Evolutionary conservation across 2,113 vertebrate genomes (phyloP), one percentile per base, ranked within the genome.

Genomic region (Deroptyus accipitrinus): DNA sequence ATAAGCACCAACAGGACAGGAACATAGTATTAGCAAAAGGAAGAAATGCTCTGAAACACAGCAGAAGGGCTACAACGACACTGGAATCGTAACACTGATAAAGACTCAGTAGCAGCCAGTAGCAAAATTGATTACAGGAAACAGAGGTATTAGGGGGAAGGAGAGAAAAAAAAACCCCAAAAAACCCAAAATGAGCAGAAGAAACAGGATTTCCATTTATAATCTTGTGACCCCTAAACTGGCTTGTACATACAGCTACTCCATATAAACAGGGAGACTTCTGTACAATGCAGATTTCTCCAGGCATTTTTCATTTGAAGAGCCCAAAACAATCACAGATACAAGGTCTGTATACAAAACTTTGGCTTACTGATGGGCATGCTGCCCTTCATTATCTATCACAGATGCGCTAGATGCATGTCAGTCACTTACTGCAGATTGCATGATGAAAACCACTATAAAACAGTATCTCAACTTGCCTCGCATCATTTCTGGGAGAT

Each of bases 61-160:
- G 15, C 31, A 83, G 76, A 15, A 96, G 62, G 28, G 51, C 35
- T 16, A 3, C 33, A 54, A 82, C 3, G 19, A 62, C 20, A 55
- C 46, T 49, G 16, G 10, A 78, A 10, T 42, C 8, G 1, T 72
- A 64, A 81, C 28, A 67, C 0, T 31, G 31, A 28, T 9, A 67
- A 57, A 41, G 25, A 11, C 12, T 27, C 46, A 76, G 23, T 1
- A 79, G 24, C 2, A 9, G 22, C 6, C 1, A 2, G 13, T 1
- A 82, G 48, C 15, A 63, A 75, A 74, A 91, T 7, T 22, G 7
- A 37, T 44, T 48, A 7, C 3, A 5, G 28, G 15, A 75, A 64
- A 81, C 6, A 31, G 13, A 59, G 12, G 4, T n/a, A 77, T 11
- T 1, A 18, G 18, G 24, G 7, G 24, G 7, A 59, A 35, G 15